Evolutionary conservation across 35 echinoderm and acorn worm genomes (phyloP), one percentile per base, ranked within the genome.

Genomic region (Apostichopus japonicus): DNA sequence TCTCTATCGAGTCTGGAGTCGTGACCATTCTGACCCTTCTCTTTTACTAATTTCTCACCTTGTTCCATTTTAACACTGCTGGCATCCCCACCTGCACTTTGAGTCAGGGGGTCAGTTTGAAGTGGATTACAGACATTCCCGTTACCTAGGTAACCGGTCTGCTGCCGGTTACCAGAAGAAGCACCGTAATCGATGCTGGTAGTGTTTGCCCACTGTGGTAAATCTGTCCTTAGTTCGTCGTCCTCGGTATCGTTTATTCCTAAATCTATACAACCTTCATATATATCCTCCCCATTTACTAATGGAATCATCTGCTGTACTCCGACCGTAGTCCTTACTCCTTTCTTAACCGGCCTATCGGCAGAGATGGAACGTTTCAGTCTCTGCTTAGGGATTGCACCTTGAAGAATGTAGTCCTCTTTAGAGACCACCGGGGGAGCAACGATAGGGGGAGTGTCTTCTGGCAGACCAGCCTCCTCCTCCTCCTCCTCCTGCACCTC

Each of bases 131-230:
- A 89, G 7, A 57, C 86, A 75, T 89, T 89, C 62, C 86, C 67
- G 8, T 52, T 56, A 82, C 79, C 79, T 54, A 82, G 2, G 56
- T 25, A 59, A 33, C 56, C 56, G 16, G 86, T 65, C 44, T n/a
- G 55, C 84, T 87, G 86, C n/a, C 62, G 86, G 86, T 51, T 65
- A 73, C 25, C 54, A 11, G 86, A 67, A 11, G 86, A 67, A 89
- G 86, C 67, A 89, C 86, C 92, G 63, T 75, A 67, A 77, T 94
- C 76, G 24, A 79, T 90, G 17, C 73, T 92, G 53, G 96, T 93
- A 54, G 90, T 97, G 52, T 97, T 94, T 10, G 96, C 95, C 96
- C 96, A 97, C 17, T 94, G 93, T 0, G 96, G 96, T 86, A 97
- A 80, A 77, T 97, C 96, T 55, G 93, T 90, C 23, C 94, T 77